These are phyloP conservation scores for Spinus pinus DNA, from an alignment of 2,797 vertebrate species.

Conservation along the genomic window DNA sequence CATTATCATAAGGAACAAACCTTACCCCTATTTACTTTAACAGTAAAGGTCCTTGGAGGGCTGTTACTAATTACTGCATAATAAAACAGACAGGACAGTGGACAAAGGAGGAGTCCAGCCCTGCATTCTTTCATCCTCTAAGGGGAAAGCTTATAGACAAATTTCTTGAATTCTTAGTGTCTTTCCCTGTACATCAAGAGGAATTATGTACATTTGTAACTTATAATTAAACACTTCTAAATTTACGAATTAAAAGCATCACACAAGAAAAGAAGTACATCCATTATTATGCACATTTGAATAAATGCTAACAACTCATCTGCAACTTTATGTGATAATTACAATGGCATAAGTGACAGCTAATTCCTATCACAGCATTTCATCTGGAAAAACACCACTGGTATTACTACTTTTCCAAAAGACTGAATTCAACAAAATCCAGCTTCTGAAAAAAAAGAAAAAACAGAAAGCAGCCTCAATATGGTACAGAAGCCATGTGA, in stretches of 20 bases:
- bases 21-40: background rate
- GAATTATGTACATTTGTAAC: background rate
- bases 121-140: background rate
- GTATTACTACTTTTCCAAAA: background rate
- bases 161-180: background rate
- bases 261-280: background rate
- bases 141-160: background rate
- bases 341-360: background rate
- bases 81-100: background rate
- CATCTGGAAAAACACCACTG: background rate
- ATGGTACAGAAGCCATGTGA: fast-evolving
- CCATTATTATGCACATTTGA: background rate
- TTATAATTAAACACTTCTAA: background rate
- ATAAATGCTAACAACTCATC: background rate
- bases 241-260: background rate
- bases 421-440: background rate
- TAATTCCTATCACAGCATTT: background rate
- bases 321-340: background rate
- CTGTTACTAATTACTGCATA: background rate
- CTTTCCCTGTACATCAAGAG: background rate
- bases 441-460: background rate
- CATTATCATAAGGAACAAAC: background rate
- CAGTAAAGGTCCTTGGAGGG: background rate
- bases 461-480: background rate
- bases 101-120: background rate